Base-by-base conservation (phyloP, 2,113 vertebrate genomes). In the Platysteira castanea region DNA sequence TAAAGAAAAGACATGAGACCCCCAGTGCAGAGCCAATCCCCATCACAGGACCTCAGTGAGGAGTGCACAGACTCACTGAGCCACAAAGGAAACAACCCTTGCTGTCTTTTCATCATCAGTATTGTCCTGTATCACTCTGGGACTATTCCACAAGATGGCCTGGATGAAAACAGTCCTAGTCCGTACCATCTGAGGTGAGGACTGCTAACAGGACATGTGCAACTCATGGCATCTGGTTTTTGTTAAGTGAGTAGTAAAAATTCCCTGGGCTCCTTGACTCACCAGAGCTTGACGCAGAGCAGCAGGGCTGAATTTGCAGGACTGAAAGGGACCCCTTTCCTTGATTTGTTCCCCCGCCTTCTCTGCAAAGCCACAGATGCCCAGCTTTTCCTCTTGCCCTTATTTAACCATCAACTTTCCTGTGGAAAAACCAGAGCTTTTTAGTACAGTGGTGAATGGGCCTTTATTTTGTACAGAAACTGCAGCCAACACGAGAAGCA, bases 241-340 rank as follows among this genome's bases (percentile, higher is more conserved):
- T 94, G 52, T 96, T 89, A 96, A 63, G 23, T 14, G 49, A 53
- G 52, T 11, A 84, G 68, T 92, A 92, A 96, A 96, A 94, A 88
- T 84, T 96, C 85, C 60, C 83, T 3, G 3, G 33, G 35, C 41
- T 92, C n/a, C 23, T 83, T 94, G 95, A 57, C 71, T 91, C 84
- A 79, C 70, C 6, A 9, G 31, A 46, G 41, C 44, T 91, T 84
- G 64, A 92, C 2, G 1, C 28, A 92, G 64, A 90, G 49, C 47
- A 90, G 47, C 31, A 56, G 56, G 27, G 49, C 11, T 89, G 75
- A 77, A 80, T 77, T 57, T 57, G 37, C 37, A 61, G 67, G 42
- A 65, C 26, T 84, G 73, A 84, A 81, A 28, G 49, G 77, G 47
- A 93, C n/a, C 37, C 33, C 54, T 93, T 89, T 92, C 67, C 71